Conservation (phyloP, 2,113 vertebrate species). For the Atherinomorus stipes region DNA sequence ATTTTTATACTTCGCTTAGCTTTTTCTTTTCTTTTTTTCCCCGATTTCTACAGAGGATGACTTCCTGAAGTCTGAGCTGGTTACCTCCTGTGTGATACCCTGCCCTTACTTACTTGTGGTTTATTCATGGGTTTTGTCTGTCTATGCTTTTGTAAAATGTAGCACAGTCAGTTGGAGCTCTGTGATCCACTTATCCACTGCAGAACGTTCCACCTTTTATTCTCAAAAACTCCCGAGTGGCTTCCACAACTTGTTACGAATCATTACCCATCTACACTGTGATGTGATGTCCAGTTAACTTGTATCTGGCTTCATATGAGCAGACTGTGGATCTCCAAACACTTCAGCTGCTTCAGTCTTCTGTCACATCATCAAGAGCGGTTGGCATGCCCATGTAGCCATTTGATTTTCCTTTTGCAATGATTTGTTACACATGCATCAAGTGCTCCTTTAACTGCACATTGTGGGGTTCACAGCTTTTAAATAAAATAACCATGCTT, state of each 20-base stretch:
- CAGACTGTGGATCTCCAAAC: not conserved
- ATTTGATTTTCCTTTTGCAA: not conserved
- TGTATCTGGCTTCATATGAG: not conserved
- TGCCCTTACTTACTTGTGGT: not conserved
- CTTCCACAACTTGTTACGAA: not conserved
- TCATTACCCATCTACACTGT: not conserved
- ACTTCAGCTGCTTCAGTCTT: not conserved
- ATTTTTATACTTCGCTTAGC: not conserved
- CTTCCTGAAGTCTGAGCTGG: not conserved
- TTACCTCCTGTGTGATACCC: not conserved
- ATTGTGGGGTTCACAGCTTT: not conserved
- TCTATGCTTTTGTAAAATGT: not conserved
- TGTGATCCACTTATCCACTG: not conserved
- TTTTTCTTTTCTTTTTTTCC: not conserved
- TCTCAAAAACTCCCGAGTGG: not conserved
- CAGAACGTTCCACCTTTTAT: not conserved
- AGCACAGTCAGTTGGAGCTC: not conserved
- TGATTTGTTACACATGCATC: not conserved
- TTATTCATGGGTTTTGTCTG: not conserved
- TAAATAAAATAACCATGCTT: not conserved
- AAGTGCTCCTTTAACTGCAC: not conserved
- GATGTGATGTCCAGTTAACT: not conserved
- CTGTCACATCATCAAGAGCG: not conserved
- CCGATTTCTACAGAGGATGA: not conserved
- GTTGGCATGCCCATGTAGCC: not conserved